Evolutionary conservation across 2,797 vertebrate species (phyloP).

Genomic region (Hybognathus amarus): DNA sequence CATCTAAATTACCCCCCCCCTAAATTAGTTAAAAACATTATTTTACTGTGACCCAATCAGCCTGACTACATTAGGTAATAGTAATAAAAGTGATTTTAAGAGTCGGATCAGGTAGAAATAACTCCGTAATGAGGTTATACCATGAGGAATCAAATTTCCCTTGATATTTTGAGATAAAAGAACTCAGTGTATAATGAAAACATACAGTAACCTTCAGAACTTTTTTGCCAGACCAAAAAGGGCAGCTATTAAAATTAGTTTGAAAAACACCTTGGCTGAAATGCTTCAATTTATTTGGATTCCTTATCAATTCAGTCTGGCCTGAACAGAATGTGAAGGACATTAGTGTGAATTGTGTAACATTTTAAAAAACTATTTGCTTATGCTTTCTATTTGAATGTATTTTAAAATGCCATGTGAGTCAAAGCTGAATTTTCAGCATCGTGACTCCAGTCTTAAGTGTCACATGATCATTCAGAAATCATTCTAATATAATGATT

Average conservation of each 20-base stretch:
- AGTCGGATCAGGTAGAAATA: not conserved
- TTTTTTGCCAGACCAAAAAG: not conserved
- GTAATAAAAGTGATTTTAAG: not conserved
- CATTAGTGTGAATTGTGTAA: not conserved
- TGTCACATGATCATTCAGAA: not conserved
- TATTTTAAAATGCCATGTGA: not conserved
- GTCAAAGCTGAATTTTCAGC: not conserved
- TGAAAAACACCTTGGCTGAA: not conserved
- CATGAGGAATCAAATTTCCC: not conserved
- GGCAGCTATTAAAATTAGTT: conserved; percentile 9
- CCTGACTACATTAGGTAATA: not conserved
- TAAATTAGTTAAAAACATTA: not conserved
- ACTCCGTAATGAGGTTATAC: conserved; percentile 6
- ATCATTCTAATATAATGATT: not conserved
- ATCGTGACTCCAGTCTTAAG: not conserved
- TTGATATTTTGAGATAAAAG: conserved; percentile 29
- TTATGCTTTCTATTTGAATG: not conserved
- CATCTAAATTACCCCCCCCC: not conserved
- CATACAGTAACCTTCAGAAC: not conserved
- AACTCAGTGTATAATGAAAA: not conserved
- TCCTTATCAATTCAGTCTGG: not conserved
- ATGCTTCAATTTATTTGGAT: not conserved
- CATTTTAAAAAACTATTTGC: not conserved
- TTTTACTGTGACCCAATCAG: not conserved
- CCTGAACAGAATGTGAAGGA: not conserved